These are phyloP conservation scores for Ceramica pisi DNA, from an alignment of 2,888 invertebrate species.

Conservation along the genomic window DNA sequence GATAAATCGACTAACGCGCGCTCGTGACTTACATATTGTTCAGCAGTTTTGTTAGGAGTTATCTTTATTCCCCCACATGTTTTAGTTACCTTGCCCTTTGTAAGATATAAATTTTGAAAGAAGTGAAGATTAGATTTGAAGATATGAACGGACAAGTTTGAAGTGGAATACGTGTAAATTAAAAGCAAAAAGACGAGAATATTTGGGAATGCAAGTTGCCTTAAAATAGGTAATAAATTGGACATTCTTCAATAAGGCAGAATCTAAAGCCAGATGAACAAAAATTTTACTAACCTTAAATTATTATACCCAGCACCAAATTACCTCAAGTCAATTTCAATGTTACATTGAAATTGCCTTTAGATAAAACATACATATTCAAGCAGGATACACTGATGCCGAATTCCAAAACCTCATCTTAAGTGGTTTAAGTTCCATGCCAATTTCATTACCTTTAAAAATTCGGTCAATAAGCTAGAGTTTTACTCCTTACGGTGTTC, in stretches of 20 bases:
- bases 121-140: neutral
- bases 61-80: slow-evolving; percentile 26
- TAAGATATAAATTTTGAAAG: slow-evolving; percentile 14
- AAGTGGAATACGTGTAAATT: neutral
- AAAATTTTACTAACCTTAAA: neutral
- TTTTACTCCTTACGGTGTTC: too few relatives aligned
- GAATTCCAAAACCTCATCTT: neutral
- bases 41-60: slow-evolving; percentile 10
- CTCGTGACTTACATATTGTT: neutral
- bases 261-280: neutral
- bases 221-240: neutral
- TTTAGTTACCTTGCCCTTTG: slow-evolving; percentile 21
- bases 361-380: neutral
- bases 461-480: neutral
- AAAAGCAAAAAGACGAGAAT: slow-evolving; percentile 11
- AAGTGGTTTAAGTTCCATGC: neutral
- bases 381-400: slow-evolving; percentile 48
- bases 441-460: slow-evolving; percentile 1
- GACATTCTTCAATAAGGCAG: neutral
- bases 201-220: slow-evolving; percentile 19
- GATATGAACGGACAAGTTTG: neutral
- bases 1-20: neutral
- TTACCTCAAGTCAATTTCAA: slow-evolving; percentile 1
- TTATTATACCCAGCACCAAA: slow-evolving; percentile 5
- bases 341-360: slow-evolving; percentile 11